Percentiles rank a stretch among this genome's conserved stretches.
Evolutionary conservation across 2,888 invertebrate genomes (phyloP).

Genomic region (Drosophila flavopinicola): DNA sequence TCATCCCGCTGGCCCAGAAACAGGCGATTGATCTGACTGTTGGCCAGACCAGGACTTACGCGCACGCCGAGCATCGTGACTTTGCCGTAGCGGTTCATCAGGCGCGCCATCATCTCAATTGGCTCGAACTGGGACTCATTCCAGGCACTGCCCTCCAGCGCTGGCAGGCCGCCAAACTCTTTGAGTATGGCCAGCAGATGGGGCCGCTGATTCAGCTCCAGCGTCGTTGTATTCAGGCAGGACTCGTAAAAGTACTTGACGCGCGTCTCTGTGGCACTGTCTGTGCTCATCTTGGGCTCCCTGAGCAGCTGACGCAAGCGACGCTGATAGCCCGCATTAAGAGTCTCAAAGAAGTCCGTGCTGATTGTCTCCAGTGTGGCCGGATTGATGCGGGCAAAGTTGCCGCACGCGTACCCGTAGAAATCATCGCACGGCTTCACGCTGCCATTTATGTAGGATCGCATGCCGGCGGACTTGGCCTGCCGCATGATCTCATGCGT

Average conservation of each 20-base stretch:
- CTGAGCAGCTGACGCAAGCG: constrained; percentile 65
- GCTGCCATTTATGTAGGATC: constrained; percentile 61
- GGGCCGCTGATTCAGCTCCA: constrained; percentile 41
- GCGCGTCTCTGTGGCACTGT: constrained; percentile 69
- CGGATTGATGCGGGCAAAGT: constrained; percentile 71
- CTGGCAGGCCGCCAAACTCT: constrained; percentile 82
- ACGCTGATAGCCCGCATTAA: constrained; percentile 69
- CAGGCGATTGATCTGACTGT: constrained; percentile 74
- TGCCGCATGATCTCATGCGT: constrained; percentile 72
- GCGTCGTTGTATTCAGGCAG: constrained; percentile 57
- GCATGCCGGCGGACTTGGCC: constrained; percentile 78
- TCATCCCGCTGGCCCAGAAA: constrained; percentile 63
- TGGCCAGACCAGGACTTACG: constrained; percentile 67
- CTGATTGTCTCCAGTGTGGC: constrained; percentile 36
- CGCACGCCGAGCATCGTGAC: constrained; percentile 71
- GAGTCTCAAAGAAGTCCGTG: constrained; percentile 16
- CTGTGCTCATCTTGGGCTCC: constrained; percentile 62
- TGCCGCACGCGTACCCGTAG: constrained; percentile 81
- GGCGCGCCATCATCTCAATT: constrained; percentile 66
- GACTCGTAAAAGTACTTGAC: constrained; percentile 83
- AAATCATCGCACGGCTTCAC: constrained; percentile 79
- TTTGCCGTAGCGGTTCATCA: constrained; percentile 76
- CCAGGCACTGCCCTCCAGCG: constrained; percentile 73
- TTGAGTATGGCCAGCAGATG: constrained; percentile 63
- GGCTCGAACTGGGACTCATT: constrained; percentile 75